Evolutionary conservation across 2,797 vertebrate genomes (phyloP).

Genomic region (Scleropages formosus): DNA sequence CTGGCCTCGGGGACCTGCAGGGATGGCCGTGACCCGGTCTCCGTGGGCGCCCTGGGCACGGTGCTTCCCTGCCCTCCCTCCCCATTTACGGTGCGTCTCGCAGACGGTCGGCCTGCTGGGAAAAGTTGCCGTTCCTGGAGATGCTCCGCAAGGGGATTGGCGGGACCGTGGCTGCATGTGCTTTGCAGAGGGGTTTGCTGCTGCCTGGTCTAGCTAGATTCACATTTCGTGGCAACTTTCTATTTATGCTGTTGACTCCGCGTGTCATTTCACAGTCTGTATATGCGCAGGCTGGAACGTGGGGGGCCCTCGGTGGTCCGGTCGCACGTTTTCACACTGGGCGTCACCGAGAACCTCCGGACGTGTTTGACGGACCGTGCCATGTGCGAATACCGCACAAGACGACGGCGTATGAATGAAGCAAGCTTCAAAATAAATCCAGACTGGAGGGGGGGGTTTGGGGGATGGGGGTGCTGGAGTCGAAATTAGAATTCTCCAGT

Average conservation of each 20-base stretch:
- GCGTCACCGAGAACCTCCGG: background rate
- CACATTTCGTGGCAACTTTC: background rate
- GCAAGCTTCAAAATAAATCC: background rate
- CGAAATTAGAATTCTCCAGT: conserved; percentile 29
- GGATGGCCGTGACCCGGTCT: no score
- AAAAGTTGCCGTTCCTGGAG: background rate
- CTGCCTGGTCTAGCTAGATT: background rate
- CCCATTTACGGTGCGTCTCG: background rate
- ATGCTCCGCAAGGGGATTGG: background rate
- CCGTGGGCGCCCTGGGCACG: background rate
- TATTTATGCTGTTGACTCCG: background rate
- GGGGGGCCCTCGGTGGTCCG: no score
- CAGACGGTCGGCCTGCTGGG: background rate
- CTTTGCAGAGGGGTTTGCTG: background rate
- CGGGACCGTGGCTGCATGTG: background rate
- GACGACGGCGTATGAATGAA: background rate
- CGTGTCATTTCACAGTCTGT: background rate
- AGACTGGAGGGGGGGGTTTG: background rate
- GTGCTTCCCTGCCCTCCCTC: background rate
- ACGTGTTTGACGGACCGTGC: background rate
- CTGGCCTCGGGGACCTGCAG: background rate
- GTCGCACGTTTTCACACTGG: no score
- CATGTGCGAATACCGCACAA: background rate
- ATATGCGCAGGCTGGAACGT: background rate
- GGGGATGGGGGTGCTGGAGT: background rate